These are phyloP conservation scores for Brenthis ino DNA, from an alignment of 2,888 invertebrate species.

Conservation along the genomic window DNA sequence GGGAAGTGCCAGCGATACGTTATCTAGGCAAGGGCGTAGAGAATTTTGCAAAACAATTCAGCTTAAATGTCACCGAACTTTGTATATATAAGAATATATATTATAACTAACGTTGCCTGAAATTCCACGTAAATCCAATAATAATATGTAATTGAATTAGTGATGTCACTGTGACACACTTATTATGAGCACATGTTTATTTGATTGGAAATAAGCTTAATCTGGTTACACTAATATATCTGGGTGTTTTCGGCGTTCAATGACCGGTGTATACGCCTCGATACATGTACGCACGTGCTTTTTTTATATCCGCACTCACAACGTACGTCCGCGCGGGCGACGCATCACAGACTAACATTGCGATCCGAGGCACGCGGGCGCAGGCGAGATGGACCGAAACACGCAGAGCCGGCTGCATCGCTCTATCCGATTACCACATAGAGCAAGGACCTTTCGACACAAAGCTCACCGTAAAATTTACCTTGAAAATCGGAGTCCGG, in stretches of 20 bases:
- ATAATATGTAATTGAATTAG: conserved; percentile 37
- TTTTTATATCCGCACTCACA: conserved; percentile 41
- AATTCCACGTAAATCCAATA: conserved; percentile 27
- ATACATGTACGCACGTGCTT: conserved; percentile 32
- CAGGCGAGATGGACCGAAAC: conserved; percentile 61
- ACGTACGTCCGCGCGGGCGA: conserved; percentile 73
- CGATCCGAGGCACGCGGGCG: conserved; percentile 46
- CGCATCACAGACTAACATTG: conserved; percentile 60
- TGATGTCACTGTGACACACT: conserved; percentile 28
- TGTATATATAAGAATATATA: neutral
- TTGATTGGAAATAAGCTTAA: conserved; percentile 23
- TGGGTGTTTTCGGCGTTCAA: conserved; percentile 42
- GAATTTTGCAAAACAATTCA: conserved; percentile 1
- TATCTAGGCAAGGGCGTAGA: conserved; percentile 24
- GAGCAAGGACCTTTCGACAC: conserved; percentile 79
- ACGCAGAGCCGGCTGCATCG: conserved; percentile 63
- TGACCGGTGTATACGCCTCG: conserved; percentile 43
- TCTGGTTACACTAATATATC: conserved; percentile 35
- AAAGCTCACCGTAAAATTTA: conserved; percentile 74
- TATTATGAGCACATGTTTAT: conserved; percentile 19
- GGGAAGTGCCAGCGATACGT: conserved; percentile 27
- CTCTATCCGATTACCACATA: conserved; percentile 77
- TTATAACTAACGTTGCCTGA: conserved; percentile 1
- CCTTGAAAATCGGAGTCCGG: conserved; percentile 68
- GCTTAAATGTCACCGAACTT: conserved; percentile 28